phyloP scores from a whole-genome alignment of 2,888 invertebrate species.

The Cerastoderma edule region DNA sequence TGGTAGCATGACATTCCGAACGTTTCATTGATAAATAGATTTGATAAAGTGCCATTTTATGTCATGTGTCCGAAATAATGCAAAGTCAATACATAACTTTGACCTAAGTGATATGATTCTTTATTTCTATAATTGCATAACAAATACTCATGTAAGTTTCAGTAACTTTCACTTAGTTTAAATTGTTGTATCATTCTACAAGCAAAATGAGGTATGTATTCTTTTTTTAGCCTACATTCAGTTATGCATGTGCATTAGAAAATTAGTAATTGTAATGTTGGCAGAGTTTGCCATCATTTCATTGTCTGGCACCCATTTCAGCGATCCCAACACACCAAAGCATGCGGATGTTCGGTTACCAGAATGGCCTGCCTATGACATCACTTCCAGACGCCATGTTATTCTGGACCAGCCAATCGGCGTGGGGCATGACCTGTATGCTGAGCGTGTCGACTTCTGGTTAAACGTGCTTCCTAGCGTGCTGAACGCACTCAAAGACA shows the following conservation, averaged over 20 bases:
- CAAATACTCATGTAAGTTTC: background rate
- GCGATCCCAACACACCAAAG: background rate
- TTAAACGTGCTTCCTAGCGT: constrained; percentile 13
- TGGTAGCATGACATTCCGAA: background rate
- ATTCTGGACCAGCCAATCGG: background rate
- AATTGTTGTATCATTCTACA: background rate
- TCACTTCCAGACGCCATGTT: background rate
- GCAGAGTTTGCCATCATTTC: background rate
- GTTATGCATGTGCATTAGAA: background rate
- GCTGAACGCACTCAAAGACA: background rate
- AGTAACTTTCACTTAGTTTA: background rate
- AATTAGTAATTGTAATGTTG: background rate
- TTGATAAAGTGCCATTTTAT: background rate
- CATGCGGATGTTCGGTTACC: background rate
- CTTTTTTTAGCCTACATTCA: background rate
- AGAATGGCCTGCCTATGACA: background rate
- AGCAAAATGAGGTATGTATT: background rate
- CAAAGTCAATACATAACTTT: background rate
- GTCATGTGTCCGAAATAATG: background rate
- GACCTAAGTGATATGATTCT: background rate
- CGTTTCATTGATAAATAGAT: background rate
- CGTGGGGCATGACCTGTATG: background rate
- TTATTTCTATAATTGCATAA: background rate
- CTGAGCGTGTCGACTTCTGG: constrained; percentile 6
- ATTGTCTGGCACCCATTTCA: too few species aligned